Evolutionary conservation across 2,113 vertebrate genomes (phyloP).

Genomic region (Platichthys flesus): DNA sequence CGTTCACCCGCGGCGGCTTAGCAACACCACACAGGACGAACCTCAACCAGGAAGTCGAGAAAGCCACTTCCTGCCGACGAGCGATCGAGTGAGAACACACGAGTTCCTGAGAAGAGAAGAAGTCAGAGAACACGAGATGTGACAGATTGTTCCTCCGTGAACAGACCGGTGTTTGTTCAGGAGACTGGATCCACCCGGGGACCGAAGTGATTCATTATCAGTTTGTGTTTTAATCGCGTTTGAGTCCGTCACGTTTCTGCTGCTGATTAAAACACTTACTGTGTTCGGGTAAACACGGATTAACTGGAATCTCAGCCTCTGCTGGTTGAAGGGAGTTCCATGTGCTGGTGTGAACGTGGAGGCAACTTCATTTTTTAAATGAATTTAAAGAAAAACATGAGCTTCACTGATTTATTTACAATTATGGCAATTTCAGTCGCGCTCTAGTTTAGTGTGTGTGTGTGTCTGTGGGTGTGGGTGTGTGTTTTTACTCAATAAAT

Average conservation of each 20-base stretch:
- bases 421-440: no score
- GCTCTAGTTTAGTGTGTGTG: no score
- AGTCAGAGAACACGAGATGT: slow-evolving; percentile 5
- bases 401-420: no score
- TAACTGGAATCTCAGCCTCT: no score
- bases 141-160: slow-evolving; percentile 55
- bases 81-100: no score
- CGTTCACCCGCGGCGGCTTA: not conserved
- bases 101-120: not conserved
- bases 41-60: slow-evolving; percentile 42
- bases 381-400: no score
- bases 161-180: slow-evolving; percentile 30
- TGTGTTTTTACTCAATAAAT: no score
- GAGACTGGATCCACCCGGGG: slow-evolving; percentile 41
- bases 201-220: slow-evolving; percentile 40
- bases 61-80: slow-evolving; percentile 27
- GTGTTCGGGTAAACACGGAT: slow-evolving; percentile 17
- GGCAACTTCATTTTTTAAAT: no score
- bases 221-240: slow-evolving; percentile 43
- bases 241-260: slow-evolving; percentile 15
- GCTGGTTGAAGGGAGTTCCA: no score
- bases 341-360: no score
- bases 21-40: slow-evolving; percentile 16
- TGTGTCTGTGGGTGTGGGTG: no score
- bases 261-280: slow-evolving; percentile 22